These are phyloP conservation scores for Aphelocoma californica DNA, from an alignment of 2,797 vertebrate species.

Conservation along the genomic window DNA sequence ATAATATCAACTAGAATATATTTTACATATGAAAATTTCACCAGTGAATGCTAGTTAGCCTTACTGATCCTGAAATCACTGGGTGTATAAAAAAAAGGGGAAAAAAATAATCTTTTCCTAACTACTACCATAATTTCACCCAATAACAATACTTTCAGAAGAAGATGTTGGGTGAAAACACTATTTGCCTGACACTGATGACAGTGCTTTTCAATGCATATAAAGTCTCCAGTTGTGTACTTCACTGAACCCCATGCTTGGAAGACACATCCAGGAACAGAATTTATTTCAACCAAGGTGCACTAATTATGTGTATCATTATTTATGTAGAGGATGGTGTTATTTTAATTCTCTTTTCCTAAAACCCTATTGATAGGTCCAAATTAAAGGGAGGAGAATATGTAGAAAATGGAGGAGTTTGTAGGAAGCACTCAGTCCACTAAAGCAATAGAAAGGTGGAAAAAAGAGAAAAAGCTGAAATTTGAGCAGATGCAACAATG, in stretches of 20 bases:
- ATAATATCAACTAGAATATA: background rate
- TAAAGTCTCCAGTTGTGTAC: background rate
- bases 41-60: background rate
- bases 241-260: background rate
- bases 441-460: background rate
- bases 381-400: background rate
- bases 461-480: background rate
- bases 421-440: background rate
- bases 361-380: background rate
- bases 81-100: accelerated
- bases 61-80: background rate
- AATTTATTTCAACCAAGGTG: background rate
- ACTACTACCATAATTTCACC: background rate
- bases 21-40: background rate
- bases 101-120: background rate
- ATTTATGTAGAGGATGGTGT: background rate
- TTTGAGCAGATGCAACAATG: background rate
- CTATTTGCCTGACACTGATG: background rate
- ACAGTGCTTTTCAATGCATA: background rate
- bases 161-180: background rate
- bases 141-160: background rate
- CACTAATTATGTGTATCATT: background rate
- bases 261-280: background rate
- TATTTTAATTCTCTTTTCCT: background rate
- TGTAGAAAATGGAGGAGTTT: background rate